These are phyloP conservation scores for Batillaria attramentaria DNA, from an alignment of 1,140 invertebrate species.

Conservation along the genomic window DNA sequence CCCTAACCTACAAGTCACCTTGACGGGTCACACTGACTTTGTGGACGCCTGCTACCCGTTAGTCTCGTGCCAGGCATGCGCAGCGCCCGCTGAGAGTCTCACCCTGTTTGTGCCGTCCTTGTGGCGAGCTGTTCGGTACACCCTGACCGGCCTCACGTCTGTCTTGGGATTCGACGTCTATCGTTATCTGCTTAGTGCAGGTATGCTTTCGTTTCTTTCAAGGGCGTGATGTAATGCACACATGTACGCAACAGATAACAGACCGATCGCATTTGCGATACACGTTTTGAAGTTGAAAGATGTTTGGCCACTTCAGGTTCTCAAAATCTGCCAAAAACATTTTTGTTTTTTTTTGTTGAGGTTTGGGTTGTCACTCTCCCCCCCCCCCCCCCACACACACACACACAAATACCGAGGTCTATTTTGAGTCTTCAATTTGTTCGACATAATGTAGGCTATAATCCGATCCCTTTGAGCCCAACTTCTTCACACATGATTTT, in stretches of 20 bases:
- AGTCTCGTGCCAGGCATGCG: neutral
- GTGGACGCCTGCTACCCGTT: slow-evolving; percentile 4
- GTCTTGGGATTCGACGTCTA: slow-evolving; percentile 9
- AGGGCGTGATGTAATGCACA: neutral
- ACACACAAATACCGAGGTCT: slow-evolving; percentile 11
- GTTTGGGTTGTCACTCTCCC: no score
- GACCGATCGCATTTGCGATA: neutral
- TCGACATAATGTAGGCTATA: no score
- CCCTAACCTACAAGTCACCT: neutral
- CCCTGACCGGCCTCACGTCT: neutral
- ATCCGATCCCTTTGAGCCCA: no score
- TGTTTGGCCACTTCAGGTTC: no score
- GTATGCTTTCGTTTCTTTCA: neutral
- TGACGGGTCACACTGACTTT: slow-evolving; percentile 19
- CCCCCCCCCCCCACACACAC: neutral
- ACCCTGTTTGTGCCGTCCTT: slow-evolving; percentile 7
- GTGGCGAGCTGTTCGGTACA: neutral
- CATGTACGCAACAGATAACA: neutral
- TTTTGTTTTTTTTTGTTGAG: no score
- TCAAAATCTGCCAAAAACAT: no score
- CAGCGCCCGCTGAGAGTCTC: neutral
- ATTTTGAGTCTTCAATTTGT: no score
- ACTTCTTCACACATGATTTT: no score
- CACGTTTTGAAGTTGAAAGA: no score
- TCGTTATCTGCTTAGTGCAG: slow-evolving; percentile 18